Percentiles rank a stretch among this genome's conserved stretches.
Conservation (phyloP, 2,797 vertebrate genomes). For the Nyctalus aviator region DNA sequence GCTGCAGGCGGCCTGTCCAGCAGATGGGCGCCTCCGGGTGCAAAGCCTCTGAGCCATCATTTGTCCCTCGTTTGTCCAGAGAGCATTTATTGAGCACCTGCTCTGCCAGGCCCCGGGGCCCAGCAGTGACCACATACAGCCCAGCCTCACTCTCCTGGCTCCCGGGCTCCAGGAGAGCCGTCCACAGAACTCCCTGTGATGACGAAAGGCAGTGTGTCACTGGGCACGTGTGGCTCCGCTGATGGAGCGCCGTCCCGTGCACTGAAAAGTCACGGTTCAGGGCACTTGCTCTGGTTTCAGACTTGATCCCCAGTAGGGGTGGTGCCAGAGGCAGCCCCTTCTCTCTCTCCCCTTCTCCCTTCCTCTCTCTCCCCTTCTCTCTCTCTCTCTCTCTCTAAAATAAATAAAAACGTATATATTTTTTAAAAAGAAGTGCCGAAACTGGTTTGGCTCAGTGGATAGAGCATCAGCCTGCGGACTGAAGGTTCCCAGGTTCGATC, state of each 20-base stretch:
- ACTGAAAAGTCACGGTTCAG: neutral
- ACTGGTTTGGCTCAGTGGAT: no score
- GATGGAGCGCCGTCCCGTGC: neutral
- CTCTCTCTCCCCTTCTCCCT: neutral
- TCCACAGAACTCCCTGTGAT: neutral
- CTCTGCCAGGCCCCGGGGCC: neutral
- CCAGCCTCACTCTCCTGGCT: neutral
- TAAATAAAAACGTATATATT: neutral
- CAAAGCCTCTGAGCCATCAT: neutral
- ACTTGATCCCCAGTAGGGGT: neutral
- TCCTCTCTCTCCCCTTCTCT: neutral
- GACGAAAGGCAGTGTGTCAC: accelerated
- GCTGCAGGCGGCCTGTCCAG: neutral
- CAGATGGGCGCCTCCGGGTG: neutral
- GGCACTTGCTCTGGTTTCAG: neutral
- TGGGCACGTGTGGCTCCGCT: neutral
- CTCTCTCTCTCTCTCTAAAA: neutral
- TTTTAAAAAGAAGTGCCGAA: neutral
- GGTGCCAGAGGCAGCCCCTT: neutral
- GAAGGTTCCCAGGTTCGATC: no score
- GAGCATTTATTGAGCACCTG: neutral
- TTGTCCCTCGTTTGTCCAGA: neutral
- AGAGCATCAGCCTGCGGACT: no score
- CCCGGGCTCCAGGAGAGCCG: neutral
- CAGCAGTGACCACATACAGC: neutral